These are phyloP conservation scores for Tapera naevia DNA, from an alignment of 2,797 vertebrate species.

Conservation along the genomic window DNA sequence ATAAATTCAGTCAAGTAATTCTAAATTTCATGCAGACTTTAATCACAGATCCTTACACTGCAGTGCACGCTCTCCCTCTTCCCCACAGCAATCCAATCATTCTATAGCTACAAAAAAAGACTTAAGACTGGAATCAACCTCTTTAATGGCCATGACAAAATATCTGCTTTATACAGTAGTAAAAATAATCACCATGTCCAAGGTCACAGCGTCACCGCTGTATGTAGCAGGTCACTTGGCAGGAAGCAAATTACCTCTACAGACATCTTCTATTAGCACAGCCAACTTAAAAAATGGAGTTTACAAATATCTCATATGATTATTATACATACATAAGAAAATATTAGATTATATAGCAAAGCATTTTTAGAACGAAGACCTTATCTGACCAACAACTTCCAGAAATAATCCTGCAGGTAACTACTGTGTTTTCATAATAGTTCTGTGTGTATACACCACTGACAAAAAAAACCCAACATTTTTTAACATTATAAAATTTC, in stretches of 20 bases:
- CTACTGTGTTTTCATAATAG: neutral
- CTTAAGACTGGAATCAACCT: neutral
- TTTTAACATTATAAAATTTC: neutral
- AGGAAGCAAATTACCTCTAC: neutral
- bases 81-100: neutral
- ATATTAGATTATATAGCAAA: neutral
- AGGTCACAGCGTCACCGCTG: neutral
- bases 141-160: neutral
- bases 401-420: neutral
- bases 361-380: neutral
- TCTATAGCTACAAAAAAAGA: neutral
- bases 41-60: neutral
- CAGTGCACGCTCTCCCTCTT: neutral
- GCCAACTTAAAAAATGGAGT: neutral
- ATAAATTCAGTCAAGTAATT: neutral
- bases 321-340: neutral
- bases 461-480: neutral
- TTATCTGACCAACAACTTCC: neutral
- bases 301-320: neutral
- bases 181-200: neutral
- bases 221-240: neutral
- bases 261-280: neutral
- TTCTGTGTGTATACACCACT: neutral
- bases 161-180: neutral
- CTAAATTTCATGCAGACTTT: neutral